These are phyloP conservation scores for Gobio occitaniae DNA, from an alignment of 2,797 vertebrate species.

Conservation along the genomic window DNA sequence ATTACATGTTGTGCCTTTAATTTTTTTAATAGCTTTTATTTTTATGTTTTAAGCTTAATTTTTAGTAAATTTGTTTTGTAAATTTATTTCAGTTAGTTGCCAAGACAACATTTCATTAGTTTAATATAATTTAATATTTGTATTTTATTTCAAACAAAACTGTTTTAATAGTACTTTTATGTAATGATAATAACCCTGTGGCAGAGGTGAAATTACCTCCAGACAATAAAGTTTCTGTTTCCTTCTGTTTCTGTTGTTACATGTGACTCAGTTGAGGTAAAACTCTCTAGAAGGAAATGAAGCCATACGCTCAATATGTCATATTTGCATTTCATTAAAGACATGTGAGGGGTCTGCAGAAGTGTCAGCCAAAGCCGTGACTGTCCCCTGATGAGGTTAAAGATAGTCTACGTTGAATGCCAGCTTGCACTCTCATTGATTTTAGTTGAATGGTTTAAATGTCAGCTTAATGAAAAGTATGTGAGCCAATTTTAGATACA, in stretches of 20 bases:
- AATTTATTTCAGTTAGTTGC: not conserved
- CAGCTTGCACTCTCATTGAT: not conserved
- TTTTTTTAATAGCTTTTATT: too few relatives aligned
- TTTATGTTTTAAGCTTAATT: too few relatives aligned
- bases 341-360: not conserved
- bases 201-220: not conserved
- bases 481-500: not conserved
- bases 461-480: not conserved
- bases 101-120: not conserved
- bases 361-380: not conserved
- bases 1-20: too few relatives aligned
- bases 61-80: too few relatives aligned
- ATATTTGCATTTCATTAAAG: constrained; percentile 27
- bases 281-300: not conserved
- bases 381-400: not conserved
- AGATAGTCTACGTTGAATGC: not conserved
- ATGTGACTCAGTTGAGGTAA: not conserved
- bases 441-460: constrained; percentile 9
- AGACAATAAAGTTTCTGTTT: not conserved
- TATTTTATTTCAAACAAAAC: not conserved
- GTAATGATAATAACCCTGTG: not conserved
- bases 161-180: not conserved
- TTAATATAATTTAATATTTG: not conserved
- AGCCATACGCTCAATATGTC: constrained; percentile 21
- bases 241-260: not conserved